Percentiles rank a stretch among this genome's conserved stretches.
These are phyloP conservation scores for Conus ventricosus DNA, from an alignment of 1,140 invertebrate species.

Conservation along the genomic window DNA sequence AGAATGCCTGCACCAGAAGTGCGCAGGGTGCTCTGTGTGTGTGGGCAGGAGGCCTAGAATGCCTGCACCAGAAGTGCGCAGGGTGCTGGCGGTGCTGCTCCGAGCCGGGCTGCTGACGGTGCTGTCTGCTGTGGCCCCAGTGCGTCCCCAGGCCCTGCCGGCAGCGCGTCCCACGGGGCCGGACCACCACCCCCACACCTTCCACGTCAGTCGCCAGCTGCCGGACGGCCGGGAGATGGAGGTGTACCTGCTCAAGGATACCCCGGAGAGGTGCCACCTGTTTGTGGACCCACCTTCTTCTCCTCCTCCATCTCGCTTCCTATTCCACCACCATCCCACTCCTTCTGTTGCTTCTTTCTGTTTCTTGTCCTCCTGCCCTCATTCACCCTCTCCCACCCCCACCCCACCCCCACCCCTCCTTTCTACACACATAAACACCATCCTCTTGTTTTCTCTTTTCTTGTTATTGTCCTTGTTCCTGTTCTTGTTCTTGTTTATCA, in stretches of 20 bases:
- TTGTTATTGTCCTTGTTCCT: no score
- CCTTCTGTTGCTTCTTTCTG: no score
- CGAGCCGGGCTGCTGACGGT: conserved; percentile 22
- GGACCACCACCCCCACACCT: conserved; percentile 25
- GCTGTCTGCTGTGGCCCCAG: not conserved
- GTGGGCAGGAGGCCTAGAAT: conserved; percentile 38
- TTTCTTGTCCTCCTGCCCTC: no score
- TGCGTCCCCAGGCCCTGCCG: conserved; percentile 6
- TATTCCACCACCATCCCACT: not conserved
- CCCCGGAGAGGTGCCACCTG: not conserved
- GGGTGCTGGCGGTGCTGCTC: conserved; percentile 21
- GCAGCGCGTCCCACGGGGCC: not conserved
- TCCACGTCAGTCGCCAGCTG: conserved; percentile 31
- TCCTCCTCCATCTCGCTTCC: not conserved
- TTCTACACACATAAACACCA: no score
- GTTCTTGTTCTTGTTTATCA: no score
- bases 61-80: conserved; percentile 22
- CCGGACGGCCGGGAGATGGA: conserved; percentile 33
- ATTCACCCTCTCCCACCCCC: no score
- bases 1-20: no score
- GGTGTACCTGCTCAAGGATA: conserved; percentile 34
- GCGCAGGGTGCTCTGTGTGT: no score
- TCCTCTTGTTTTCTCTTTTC: no score
- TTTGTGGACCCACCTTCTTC: not conserved
- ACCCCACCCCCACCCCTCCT: no score